Conservation (phyloP, 2,797 vertebrate species). For the Alexandromys oeconomus region DNA sequence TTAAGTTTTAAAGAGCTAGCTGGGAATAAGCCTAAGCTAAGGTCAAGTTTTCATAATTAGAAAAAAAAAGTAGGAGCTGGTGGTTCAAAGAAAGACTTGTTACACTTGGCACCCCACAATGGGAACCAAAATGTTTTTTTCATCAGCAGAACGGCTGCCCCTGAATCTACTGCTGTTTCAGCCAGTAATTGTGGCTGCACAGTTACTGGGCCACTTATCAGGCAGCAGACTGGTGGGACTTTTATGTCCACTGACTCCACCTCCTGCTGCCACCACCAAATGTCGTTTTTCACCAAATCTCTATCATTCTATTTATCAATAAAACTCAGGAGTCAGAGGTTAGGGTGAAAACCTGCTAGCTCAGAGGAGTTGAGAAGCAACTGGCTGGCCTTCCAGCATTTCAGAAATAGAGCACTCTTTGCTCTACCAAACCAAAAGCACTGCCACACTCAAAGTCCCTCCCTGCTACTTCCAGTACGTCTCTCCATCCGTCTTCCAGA, state of each 20-base stretch:
- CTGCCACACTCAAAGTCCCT: background rate
- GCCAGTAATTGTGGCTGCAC: background rate
- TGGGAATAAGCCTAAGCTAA: background rate
- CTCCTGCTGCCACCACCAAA: background rate
- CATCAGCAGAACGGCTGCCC: background rate
- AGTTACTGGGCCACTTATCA: background rate
- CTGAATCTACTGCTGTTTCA: background rate
- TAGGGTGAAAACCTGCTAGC: background rate
- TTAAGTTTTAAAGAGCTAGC: background rate
- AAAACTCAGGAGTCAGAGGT: background rate
- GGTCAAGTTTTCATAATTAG: background rate
- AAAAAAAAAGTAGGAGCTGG: background rate
- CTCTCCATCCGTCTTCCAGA: background rate
- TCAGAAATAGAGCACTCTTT: background rate
- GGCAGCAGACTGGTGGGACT: background rate
- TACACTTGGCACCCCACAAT: background rate
- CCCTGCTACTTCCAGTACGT: background rate
- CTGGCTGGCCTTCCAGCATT: background rate
- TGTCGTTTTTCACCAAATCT: background rate
- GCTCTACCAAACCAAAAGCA: background rate
- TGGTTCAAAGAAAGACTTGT: background rate
- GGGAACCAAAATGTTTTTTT: background rate
- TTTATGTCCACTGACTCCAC: background rate
- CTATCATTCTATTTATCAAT: background rate
- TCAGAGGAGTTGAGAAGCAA: background rate